Evolutionary conservation across 2,797 vertebrate species (phyloP).

Genomic region (Falco peregrinus): DNA sequence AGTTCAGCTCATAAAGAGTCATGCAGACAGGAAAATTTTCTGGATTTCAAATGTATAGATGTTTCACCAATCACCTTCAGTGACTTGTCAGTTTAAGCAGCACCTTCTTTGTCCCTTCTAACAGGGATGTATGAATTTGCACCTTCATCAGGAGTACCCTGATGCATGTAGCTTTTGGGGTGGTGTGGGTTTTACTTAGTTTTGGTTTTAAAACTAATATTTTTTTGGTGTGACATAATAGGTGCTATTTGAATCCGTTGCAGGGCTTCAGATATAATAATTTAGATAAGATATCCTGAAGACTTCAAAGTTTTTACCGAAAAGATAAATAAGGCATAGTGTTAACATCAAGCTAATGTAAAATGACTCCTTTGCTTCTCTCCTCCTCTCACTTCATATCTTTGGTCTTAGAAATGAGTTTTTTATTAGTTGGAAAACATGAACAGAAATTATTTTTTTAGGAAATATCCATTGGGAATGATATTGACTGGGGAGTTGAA

Average conservation of each 20-base stretch:
- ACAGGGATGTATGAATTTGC: accelerated
- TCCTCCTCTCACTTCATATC: not conserved
- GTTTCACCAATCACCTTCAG: not conserved
- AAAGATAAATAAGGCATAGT: not conserved
- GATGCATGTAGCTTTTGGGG: not conserved
- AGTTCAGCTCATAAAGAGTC: not conserved
- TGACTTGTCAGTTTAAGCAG: not conserved
- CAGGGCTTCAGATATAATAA: not conserved
- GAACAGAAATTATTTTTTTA: not conserved
- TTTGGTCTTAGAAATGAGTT: not conserved
- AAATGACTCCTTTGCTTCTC: not conserved
- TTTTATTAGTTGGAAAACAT: not conserved
- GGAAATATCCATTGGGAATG: not conserved
- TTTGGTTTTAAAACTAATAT: not conserved
- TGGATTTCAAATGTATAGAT: not conserved
- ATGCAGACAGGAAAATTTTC: accelerated
- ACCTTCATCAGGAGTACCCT: not conserved
- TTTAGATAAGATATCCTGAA: not conserved
- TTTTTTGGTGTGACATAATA: not conserved
- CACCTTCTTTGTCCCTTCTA: not conserved
- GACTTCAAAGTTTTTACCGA: not conserved
- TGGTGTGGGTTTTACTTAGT: accelerated
- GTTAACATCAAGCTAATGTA: not conserved
- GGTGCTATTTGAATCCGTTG: not conserved
- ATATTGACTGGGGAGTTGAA: not conserved